Base-by-base conservation (phyloP, 1,140 invertebrate species). In the Drosophila arawakana region DNA sequence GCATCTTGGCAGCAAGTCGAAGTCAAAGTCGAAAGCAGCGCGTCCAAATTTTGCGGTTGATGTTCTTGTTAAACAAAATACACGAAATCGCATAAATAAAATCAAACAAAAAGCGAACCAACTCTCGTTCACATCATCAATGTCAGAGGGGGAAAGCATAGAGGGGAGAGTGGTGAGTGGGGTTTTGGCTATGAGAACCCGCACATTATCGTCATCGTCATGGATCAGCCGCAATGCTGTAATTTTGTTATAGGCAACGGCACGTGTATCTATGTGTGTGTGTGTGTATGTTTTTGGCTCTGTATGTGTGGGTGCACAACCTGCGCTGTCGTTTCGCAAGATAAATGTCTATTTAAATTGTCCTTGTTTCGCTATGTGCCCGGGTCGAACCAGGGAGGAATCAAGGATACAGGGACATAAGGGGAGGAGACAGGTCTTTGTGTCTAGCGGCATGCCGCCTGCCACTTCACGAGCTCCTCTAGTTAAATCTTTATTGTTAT, bases 291-390 rank as follows among this genome's bases (percentile, higher is more conserved):
- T 15, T 15, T 15, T 15, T 15, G 15, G 15, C 15, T 15, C 15
- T 70, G 62, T 73, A n/a, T 81, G 67, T 78, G 78, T 70, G 65
- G 54, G 65, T 74, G 70, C 85, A 73, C 78, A 78, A 78, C 76
- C 76, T 81, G 76, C 67, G 57, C 77, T 79, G 68, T 79, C 76
- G 76, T 79, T 79, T 79, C 46, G 69, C 69, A 89, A 89, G 84
- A 89, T 89, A 89, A 89, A 89, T 89, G 84, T 89, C 84, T 89
- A 89, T 89, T 89, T 89, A 89, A 89, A 89, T 89, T 89, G 84
- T 88, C 84, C 83, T 78, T 73, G 75, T 73, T 72, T 78, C 62
- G 81, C 73, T 78, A 62, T 76, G 81, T 88, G 62, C 69, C 69
- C 65, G 73, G 65, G 61, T 57, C 46, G 35, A 50, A 39, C 9